These are phyloP conservation scores for Scophthalmus maximus DNA, from an alignment of 2,113 vertebrate genomes.

Conservation along the genomic window DNA sequence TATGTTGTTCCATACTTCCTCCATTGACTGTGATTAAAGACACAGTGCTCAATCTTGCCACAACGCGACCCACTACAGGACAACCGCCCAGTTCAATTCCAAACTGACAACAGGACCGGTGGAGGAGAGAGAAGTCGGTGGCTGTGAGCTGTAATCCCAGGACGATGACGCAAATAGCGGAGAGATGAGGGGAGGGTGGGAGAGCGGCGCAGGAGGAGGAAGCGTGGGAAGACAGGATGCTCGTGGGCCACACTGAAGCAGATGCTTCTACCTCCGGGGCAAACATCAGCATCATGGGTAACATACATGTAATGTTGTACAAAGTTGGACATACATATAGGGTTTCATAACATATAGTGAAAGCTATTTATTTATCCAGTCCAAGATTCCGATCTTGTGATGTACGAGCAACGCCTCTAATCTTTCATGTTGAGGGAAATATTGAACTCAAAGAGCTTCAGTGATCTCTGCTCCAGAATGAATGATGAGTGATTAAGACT, in stretches of 20 bases:
- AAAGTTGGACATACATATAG: not conserved
- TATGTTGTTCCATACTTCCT: not conserved
- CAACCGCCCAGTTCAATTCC: constrained; percentile 23
- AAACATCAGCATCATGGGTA: constrained; percentile 3
- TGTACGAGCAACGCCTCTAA: not conserved
- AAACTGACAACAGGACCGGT: constrained; percentile 27
- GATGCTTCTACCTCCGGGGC: constrained; percentile 58
- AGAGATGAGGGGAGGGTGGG: constrained; percentile 8
- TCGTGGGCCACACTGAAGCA: constrained; percentile 60
- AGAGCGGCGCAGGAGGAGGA: constrained; percentile 34
- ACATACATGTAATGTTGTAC: no score
- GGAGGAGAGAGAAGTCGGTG: constrained; percentile 18
- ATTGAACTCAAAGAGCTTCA: constrained; percentile 1
- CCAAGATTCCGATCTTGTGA: not conserved
- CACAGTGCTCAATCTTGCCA: constrained; percentile 10
- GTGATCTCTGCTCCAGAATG: constrained; percentile 2
- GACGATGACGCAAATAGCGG: constrained; percentile 28
- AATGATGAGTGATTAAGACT: constrained; percentile 39
- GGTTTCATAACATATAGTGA: not conserved
- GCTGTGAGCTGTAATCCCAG: constrained; percentile 50
- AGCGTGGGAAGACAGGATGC: constrained; percentile 67
- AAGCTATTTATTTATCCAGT: not conserved
- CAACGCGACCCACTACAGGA: constrained; percentile 19
- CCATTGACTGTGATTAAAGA: constrained; percentile 5
- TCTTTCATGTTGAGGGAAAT: not conserved